Base-by-base conservation (phyloP, 2,113 vertebrate species). In the Corythornis madagascariensis region DNA sequence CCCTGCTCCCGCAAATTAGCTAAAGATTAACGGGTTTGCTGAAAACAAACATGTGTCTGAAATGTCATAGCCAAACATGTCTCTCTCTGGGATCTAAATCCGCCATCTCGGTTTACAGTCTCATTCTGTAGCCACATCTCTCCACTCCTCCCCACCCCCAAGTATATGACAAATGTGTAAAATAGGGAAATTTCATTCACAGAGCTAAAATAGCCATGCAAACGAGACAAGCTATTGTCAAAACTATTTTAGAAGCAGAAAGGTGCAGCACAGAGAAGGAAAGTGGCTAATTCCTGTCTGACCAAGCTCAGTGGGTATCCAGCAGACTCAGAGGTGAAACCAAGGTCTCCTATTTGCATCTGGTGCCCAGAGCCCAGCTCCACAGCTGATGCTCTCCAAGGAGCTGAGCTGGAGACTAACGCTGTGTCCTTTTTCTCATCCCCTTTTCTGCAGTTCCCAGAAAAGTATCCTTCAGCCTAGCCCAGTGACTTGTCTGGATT, bases 81-180 rank as follows among this genome's bases (percentile, higher is more conserved):
- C 55, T 29, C 26, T 2, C 1, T 2, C n/a, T 47, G 48, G 75
- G 19, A 19, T 52, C 21, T 38, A 33, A 59, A 43, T 6, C 8
- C 16, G 7, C 2, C 6, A 42, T 17, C 56, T 31, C 38, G 0
- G 61, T 79, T 61, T 31, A 4, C 43, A 25, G 28, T 3, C 55
- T 63, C 24, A 6, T 22, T 86, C 43, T 7, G 13, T 59, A 16
- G 35, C 59, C 22, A 16, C 42, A 13, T 18, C 29, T 42, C 52
- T 50, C 0, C 1, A 26, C 55, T 10, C 50, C 52, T 50, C 0
- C 1, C n/a, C 45, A 33, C 5, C 6, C 35, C 15, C 4, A 16
- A 16, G 14, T 9, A 13, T 3, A 47, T n/a, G 26, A 28, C 47
- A 8, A 15, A 63, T 0, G 12, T 12, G 38, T 12, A 17, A 63